These are phyloP conservation scores for Peromyscus californicus DNA, from an alignment of 2,113 vertebrate genomes.

Conservation along the genomic window DNA sequence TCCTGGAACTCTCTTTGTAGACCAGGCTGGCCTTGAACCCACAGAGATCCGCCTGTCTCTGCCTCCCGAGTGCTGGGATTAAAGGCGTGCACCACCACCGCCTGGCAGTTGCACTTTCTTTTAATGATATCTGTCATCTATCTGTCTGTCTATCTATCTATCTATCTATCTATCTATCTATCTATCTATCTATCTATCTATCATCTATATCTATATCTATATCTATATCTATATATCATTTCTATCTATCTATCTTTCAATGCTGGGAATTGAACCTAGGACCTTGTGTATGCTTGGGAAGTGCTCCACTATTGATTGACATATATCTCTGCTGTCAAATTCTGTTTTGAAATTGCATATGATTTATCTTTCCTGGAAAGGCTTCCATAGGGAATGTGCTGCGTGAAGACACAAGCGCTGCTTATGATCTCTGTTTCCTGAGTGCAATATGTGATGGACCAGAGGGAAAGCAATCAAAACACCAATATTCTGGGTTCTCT, in stretches of 20 bases:
- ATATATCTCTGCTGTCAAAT: neutral
- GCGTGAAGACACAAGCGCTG: neutral
- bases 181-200: neutral
- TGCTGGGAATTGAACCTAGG: neutral
- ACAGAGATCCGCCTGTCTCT: too few species aligned
- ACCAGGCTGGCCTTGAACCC: too few species aligned
- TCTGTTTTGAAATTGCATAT: neutral
- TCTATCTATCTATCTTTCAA: neutral
- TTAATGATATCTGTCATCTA: neutral
- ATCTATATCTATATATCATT: neutral
- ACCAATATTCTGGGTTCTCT: neutral
- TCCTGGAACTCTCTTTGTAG: too few species aligned
- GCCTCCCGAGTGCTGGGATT: too few species aligned
- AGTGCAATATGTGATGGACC: neutral
- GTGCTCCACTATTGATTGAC: too few species aligned
- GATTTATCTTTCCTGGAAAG: constrained; percentile 1
- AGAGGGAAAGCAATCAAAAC: neutral
- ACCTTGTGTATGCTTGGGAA: neutral
- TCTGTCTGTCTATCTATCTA: neutral
- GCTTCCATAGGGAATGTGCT: neutral
- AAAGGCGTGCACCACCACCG: too few species aligned
- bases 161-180: neutral
- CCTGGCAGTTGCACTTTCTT: neutral
- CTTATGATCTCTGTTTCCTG: neutral
- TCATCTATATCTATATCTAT: neutral